Conservation (phyloP, 2,888 invertebrate genomes). For the Microctonus hyperodae region DNA sequence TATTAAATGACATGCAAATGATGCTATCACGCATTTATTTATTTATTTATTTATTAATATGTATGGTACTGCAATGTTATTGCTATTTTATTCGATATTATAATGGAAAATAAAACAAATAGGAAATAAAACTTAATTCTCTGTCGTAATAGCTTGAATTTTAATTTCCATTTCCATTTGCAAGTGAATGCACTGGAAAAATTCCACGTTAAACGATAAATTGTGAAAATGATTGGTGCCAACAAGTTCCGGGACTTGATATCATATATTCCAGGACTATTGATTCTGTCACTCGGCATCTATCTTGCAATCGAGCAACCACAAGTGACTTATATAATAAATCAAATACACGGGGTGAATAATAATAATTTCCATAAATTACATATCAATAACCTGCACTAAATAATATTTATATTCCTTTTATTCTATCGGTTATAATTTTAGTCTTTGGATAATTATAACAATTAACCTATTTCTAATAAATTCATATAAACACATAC, state of each 20-base stretch:
- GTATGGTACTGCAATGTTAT: background rate
- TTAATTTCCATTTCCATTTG: background rate
- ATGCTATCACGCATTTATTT: background rate
- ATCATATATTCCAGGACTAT: conserved; percentile 25
- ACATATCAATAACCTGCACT: conserved; percentile 5
- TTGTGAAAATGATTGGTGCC: conserved; percentile 22
- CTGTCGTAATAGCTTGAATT: background rate
- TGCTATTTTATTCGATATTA: background rate
- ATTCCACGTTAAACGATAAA: conserved; percentile 15
- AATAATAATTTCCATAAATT: conserved; percentile 33
- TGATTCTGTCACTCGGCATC: conserved; percentile 25
- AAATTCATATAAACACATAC: background rate
- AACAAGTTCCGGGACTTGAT: conserved; percentile 19
- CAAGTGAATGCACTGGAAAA: background rate
- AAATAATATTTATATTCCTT: conserved; percentile 5
- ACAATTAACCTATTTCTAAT: background rate
- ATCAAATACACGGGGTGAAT: conserved; percentile 16
- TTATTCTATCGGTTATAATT: background rate
- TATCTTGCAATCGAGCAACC: conserved; percentile 22
- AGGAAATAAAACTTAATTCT: background rate
- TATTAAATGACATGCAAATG: background rate
- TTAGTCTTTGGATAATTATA: conserved; percentile 8
- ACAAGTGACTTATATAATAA: conserved; percentile 19
- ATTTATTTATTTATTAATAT: no score
- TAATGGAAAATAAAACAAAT: background rate